Percentiles rank a stretch among this genome's conserved stretches.
These are phyloP conservation scores for Anas bahamensis DNA, from an alignment of 2,797 vertebrate genomes.

Conservation along the genomic window DNA sequence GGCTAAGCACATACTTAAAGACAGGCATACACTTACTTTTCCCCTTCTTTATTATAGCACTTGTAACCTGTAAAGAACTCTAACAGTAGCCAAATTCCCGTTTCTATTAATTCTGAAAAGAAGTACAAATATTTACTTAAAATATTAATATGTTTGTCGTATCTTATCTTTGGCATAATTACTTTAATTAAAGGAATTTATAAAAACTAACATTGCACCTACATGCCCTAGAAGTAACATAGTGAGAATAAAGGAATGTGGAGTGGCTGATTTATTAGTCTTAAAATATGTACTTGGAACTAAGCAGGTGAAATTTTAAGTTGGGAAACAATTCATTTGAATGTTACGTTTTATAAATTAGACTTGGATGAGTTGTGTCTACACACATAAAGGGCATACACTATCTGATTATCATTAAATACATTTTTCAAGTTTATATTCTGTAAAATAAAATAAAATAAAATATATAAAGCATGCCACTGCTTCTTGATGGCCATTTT, in stretches of 20 bases:
- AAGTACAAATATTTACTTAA: conserved; percentile 43
- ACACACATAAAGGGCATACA: background rate
- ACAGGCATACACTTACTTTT: background rate
- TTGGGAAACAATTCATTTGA: background rate
- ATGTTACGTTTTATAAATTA: background rate
- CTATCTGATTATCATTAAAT: background rate
- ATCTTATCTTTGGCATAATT: conserved; percentile 40
- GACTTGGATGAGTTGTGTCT: background rate
- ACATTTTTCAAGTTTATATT: background rate
- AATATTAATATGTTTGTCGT: conserved; percentile 32
- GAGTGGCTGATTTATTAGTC: background rate
- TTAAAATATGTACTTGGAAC: background rate
- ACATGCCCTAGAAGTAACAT: background rate
- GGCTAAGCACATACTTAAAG: conserved; percentile 6
- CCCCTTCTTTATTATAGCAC: background rate
- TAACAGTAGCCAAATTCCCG: conserved; percentile 25
- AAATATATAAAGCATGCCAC: background rate
- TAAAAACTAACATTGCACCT: background rate
- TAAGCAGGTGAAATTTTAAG: background rate
- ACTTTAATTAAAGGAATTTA: conserved; percentile 42
- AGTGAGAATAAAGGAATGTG: conserved; percentile 1
- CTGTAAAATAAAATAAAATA: background rate
- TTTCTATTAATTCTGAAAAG: conserved; percentile 40
- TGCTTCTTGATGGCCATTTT: background rate
- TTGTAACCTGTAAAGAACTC: background rate